A percentile compares a stretch with the other conserved stretches of the same genome.
phyloP scores from a whole-genome alignment of 2,113 vertebrate genomes.

The Chamaea fasciata region DNA sequence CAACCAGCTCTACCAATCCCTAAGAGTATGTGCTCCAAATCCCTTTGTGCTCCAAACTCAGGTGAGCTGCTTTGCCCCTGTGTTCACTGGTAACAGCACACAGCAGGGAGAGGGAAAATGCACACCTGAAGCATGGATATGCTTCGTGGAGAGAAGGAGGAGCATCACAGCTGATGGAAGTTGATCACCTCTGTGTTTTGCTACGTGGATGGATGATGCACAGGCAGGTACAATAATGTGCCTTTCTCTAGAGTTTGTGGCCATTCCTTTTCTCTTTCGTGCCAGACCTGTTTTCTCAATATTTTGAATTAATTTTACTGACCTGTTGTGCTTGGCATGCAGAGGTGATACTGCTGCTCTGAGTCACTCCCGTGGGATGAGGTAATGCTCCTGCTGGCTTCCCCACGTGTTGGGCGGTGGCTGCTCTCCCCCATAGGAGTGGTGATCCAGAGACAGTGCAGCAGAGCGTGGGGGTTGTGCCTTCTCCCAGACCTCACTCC shows the following conservation, averaged over 20 bases:
- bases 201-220: background rate
- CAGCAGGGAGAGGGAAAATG: background rate
- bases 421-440: background rate
- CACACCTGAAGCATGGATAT: background rate
- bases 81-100: background rate
- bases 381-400: background rate
- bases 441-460: background rate
- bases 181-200: fast-evolving
- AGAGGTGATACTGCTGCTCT: constrained; percentile 28
- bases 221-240: background rate
- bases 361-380: constrained; percentile 6
- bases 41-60: background rate
- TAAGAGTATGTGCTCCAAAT: background rate
- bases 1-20: background rate
- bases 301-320: background rate
- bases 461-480: background rate
- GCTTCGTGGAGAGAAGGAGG: background rate
- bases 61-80: background rate
- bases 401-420: background rate
- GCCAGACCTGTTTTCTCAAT: background rate
- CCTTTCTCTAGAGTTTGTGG: background rate
- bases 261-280: background rate
- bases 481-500: background rate
- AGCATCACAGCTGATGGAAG: background rate
- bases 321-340: background rate